Evolutionary conservation across 2,797 vertebrate genomes (phyloP), one percentile per base, ranked within the genome.

Genomic region (Hydrolagus colliei): DNA sequence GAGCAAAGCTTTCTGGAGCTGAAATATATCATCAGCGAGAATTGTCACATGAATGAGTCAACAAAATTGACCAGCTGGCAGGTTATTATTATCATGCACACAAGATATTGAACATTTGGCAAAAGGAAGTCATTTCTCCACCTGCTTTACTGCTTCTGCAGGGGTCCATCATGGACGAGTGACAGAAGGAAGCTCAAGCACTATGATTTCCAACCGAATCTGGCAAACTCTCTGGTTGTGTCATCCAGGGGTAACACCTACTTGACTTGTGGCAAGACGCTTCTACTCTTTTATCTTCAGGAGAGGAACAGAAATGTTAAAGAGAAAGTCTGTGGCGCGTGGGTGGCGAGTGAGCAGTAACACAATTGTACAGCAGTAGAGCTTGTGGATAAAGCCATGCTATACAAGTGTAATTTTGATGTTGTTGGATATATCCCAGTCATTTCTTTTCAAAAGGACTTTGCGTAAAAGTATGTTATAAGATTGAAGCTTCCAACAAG

Each of bases 41-140:
- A 84, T 84, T 84, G 79, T 84, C 79, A 84, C 79, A 84, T n/a
- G 79, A 84, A 18, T 84, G 79, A 84, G 71, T 84, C 79, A 71
- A 65, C 65, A 71, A 84, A 84, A 84, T 84, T 84, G 79, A 84
- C 79, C 79, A 84, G 79, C 65, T 84, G 79, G 79, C 79, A 84
- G 79, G 79, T 84, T 67, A 84, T 84, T 65, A 71, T 68, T 71
- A 35, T 68, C 79, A 71, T 84, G 79, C 79, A 84, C 71, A 41
- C 79, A 71, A 84, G 71, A 84, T 84, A 41, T 68, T 35, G 79
- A 71, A 41, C 35, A 84, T 71, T 84, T 84, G 79, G 79, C 79
- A 84, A 84, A 84, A 84, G 6, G 2, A 84, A n/a, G 65, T 35
- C 79, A 84, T 68, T 32, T n/a, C 71, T 84, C 79, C 79, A 84